Base-by-base conservation (phyloP, 2,888 invertebrate genomes). In the Drosophila differens region DNA sequence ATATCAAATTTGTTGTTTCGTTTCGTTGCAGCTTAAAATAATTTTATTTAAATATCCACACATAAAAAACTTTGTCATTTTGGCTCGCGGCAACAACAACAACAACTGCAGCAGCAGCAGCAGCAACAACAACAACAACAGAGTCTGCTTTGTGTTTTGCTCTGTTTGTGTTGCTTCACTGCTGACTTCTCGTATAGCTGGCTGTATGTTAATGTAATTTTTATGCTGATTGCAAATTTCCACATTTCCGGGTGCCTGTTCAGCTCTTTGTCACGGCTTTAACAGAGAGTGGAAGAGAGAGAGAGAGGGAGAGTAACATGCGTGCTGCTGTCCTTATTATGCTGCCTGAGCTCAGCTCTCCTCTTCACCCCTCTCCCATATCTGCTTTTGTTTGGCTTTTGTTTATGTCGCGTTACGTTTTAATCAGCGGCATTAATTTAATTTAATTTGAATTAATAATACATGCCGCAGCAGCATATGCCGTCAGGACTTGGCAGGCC, bases 391-490 rank as follows among this genome's bases (percentile, higher is more conserved):
- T 51, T 66, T 58, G 63, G 47, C 82, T 76, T 84, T 85, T 89
- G 90, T 86, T 75, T 82, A 64, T 30, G 25, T 39, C 39, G 75
- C 75, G 67, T 69, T 70, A 58, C 66, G 76, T 77, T 90, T 90
- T 83, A 86, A 86, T 90, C 84, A 89, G 82, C 70, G 73, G 90
- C 82, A 81, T 89, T 90, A 83, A 87, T 86, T 89, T 87, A 87
- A 90, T 90, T 87, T 88, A 89, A 88, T 88, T 90, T 88, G 82
- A 86, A 89, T 84, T 90, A 89, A 86, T 90, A 84, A 71, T 76
- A 63, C 79, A 39, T 57, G 55, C 57, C 58, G 30, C 33, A 9
- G 9, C 47, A 32, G 62, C 69, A 72, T 57, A 58, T 59, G 55
- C 57, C 32, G 49, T 6, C 47, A 64, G 54, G 39, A 70, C 39